phyloP scores from a whole-genome alignment of 2,113 vertebrate genomes.

The Prochilodus magdalenae region DNA sequence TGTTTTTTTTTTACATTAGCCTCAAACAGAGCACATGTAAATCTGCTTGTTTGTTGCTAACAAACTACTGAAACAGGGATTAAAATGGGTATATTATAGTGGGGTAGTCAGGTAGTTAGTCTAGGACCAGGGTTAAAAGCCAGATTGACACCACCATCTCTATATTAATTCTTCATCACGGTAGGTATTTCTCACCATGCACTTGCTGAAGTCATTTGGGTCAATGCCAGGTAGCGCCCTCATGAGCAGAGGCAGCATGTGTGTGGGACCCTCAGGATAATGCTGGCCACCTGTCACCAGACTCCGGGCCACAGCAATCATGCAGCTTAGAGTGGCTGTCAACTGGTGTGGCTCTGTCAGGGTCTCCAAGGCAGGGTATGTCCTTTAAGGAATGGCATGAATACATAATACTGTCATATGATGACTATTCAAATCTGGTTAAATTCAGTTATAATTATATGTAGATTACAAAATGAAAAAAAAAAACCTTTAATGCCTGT shows the following conservation, averaged over 20 bases:
- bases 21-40: too few relatives aligned
- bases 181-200: constrained; percentile 85
- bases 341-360: constrained; percentile 97
- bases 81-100: too few relatives aligned
- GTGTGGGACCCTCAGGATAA: constrained; percentile 94
- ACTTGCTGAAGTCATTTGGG: constrained; percentile 98
- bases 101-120: too few relatives aligned
- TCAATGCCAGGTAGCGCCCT: constrained; percentile 95
- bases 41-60: too few relatives aligned
- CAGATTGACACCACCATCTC: neutral
- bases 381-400: constrained; percentile 73
- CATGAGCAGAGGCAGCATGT: constrained; percentile 97
- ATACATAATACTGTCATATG: neutral
- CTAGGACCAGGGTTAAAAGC: too few relatives aligned
- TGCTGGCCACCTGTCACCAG: constrained; percentile 88
- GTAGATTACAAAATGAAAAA: too few relatives aligned
- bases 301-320: constrained; percentile 94
- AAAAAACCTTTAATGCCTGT: too few relatives aligned
- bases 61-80: too few relatives aligned
- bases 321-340: constrained; percentile 95
- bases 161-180: neutral
- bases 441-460: neutral
- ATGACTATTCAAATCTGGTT: neutral
- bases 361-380: constrained; percentile 95
- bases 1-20: too few relatives aligned